Percentiles rank a stretch among this genome's conserved stretches.
These are phyloP conservation scores for Heliconius himera DNA, from an alignment of 1,140 invertebrate genomes.

Conservation along the genomic window DNA sequence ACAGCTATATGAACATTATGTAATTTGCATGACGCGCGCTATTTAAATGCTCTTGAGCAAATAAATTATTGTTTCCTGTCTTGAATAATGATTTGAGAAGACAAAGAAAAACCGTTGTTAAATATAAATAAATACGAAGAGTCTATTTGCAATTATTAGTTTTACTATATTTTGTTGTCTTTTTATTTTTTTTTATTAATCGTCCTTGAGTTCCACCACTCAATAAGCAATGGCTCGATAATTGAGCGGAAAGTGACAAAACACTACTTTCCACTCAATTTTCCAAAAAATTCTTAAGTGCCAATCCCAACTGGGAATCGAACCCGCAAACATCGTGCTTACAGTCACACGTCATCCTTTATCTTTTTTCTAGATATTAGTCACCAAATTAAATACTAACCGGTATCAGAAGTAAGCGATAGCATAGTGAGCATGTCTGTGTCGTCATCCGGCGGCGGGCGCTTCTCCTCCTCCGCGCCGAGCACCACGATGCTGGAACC, in stretches of 20 bases:
- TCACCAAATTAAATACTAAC: constrained; percentile 55
- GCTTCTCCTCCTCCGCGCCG: constrained; percentile 83
- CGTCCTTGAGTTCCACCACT: neutral
- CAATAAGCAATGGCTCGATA: too few species aligned
- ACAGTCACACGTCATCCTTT: too few species aligned
- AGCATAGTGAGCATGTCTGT: constrained; percentile 86
- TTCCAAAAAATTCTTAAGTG: too few species aligned
- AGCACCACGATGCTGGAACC: constrained; percentile 87
- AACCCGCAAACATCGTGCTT: too few species aligned
- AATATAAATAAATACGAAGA: neutral
- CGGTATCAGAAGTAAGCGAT: constrained; percentile 84
- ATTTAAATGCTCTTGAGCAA: neutral
- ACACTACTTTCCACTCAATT: too few species aligned
- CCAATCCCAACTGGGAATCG: too few species aligned
- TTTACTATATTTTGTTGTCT: neutral
- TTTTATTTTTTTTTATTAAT: neutral
- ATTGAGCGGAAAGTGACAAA: too few species aligned
- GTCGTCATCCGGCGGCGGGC: constrained; percentile 80
- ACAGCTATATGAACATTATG: neutral
- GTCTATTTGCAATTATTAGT: too few species aligned
- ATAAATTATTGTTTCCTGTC: neutral
- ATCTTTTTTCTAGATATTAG: too few species aligned
- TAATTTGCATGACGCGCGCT: neutral
- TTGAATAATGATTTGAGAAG: neutral
- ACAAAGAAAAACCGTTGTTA: too few species aligned